Evolutionary conservation across 2,797 vertebrate genomes (phyloP), one percentile per base, ranked within the genome.

Genomic region (Neoniphon sammara): DNA sequence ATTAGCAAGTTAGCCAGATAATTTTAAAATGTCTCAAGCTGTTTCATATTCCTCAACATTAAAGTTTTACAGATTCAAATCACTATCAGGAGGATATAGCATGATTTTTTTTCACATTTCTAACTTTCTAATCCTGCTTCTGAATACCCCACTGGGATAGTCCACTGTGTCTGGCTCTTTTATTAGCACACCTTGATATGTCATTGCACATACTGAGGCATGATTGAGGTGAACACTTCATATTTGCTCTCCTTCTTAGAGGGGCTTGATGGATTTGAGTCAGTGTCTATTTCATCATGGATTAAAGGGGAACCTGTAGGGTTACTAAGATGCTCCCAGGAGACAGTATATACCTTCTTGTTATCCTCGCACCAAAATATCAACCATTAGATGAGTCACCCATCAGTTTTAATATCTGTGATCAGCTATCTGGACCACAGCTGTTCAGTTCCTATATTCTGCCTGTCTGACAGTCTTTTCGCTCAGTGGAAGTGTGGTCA

Each of bases 251-350:
- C 25, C 59, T 46, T 47, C 17, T 55, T 27, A 25, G 4, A 17
- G 56, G 49, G 46, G 30, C 52, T 64, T 52, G 54, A 68, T 27
- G 66, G 20, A 5, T n/a, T n/a, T 0, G 30, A 67, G 34, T 30
- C 70, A 25, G 31, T 34, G 61, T 52, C 49, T 44, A 8, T 59
- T 63, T 66, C 10, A 81, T 83, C 76, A 73, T 31, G 74, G 73
- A 66, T 67, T 68, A 66, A 49, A 72, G 60, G n/a, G 50, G 42
- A 66, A 63, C 49, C 64, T 70, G 44, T 44, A 18, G 31, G 11
- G 53, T 30, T 53, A 17, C 25, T n/a, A 25, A 34, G 39, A 67
- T 0, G 49, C n/a, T 72, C 34, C 36, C 12, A 36, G 42, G 59
- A 42, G 60, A 81, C 50, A 58, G 54, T 18, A 74, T 78, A 77